Percentiles rank a stretch among this genome's conserved stretches.
Evolutionary conservation across 2,888 invertebrate genomes (phyloP).

Genomic region (Amblyteles armatorius): DNA sequence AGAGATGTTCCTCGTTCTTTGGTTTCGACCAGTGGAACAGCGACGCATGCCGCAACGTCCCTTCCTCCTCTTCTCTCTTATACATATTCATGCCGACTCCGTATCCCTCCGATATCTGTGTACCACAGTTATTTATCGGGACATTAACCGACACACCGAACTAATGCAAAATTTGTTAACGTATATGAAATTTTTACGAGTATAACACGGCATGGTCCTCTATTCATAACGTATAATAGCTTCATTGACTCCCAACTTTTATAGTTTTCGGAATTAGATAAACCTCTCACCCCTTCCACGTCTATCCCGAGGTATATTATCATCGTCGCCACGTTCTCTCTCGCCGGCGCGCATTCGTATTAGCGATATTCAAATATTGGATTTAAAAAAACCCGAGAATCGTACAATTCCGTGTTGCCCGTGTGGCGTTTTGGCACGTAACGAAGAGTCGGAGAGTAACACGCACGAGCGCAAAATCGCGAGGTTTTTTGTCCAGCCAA

Average conservation of each 20-base stretch:
- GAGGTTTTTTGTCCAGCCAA: slow-evolving; percentile 31
- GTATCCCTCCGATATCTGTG: slow-evolving; percentile 36
- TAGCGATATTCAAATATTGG: slow-evolving; percentile 36
- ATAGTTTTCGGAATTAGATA: slow-evolving; percentile 64
- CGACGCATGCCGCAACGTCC: slow-evolving; percentile 43
- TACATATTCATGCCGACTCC: slow-evolving; percentile 60
- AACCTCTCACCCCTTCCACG: slow-evolving; percentile 5
- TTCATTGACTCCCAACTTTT: slow-evolving; percentile 68
- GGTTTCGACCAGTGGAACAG: slow-evolving; percentile 16
- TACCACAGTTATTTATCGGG: slow-evolving; percentile 62
- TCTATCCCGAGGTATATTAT: slow-evolving; percentile 34
- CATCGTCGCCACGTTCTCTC: slow-evolving; percentile 40
- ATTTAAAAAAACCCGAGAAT: slow-evolving; percentile 9
- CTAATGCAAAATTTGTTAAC: slow-evolving; percentile 50
- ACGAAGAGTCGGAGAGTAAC: slow-evolving; percentile 45
- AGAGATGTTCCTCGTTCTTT: slow-evolving; percentile 22
- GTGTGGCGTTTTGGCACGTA: slow-evolving; percentile 7
- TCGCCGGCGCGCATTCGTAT: slow-evolving; percentile 57
- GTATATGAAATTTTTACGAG: slow-evolving; percentile 57
- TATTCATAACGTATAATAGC: slow-evolving; percentile 64
- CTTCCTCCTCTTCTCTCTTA: slow-evolving; percentile 44
- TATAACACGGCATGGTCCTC: slow-evolving; percentile 45
- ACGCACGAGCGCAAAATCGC: slow-evolving; percentile 64
- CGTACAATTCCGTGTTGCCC: slow-evolving; percentile 19
- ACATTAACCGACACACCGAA: slow-evolving; percentile 65